phyloP scores from a whole-genome alignment of 2,113 vertebrate genomes.

The Dromas ardeola region DNA sequence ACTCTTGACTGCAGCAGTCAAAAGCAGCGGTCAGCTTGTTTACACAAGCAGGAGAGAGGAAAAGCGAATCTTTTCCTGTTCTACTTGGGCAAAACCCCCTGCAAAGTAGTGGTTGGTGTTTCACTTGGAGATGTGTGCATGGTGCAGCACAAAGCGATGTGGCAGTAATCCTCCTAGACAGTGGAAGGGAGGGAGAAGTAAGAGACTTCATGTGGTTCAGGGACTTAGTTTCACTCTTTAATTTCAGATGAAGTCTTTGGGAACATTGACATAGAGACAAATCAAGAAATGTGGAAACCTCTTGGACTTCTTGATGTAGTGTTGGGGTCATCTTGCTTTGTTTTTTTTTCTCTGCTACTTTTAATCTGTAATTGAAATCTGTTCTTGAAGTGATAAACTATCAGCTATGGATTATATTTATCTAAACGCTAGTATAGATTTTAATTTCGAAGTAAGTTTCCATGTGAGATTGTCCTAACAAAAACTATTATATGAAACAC shows the following conservation, averaged over 20 bases:
- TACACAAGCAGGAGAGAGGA: neutral
- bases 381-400: neutral
- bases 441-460: neutral
- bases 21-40: neutral
- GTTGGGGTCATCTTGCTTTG: neutral
- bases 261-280: neutral
- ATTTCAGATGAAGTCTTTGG: neutral
- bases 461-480: neutral
- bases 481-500: neutral
- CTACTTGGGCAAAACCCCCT: accelerated
- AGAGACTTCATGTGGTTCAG: neutral
- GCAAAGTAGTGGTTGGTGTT: neutral
- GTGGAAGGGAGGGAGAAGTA: neutral
- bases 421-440: neutral
- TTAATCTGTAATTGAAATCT: neutral
- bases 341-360: neutral
- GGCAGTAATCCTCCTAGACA: neutral
- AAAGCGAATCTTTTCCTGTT: neutral
- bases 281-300: neutral
- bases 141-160: neutral
- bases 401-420: neutral
- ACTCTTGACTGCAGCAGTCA: neutral
- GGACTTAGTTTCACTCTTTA: neutral
- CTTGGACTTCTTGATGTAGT: neutral
- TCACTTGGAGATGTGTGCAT: too few species aligned